A percentile compares a stretch with the other conserved stretches of the same genome.
Evolutionary conservation across 2,113 vertebrate genomes (phyloP).

Genomic region (Tragelaphus scriptus): DNA sequence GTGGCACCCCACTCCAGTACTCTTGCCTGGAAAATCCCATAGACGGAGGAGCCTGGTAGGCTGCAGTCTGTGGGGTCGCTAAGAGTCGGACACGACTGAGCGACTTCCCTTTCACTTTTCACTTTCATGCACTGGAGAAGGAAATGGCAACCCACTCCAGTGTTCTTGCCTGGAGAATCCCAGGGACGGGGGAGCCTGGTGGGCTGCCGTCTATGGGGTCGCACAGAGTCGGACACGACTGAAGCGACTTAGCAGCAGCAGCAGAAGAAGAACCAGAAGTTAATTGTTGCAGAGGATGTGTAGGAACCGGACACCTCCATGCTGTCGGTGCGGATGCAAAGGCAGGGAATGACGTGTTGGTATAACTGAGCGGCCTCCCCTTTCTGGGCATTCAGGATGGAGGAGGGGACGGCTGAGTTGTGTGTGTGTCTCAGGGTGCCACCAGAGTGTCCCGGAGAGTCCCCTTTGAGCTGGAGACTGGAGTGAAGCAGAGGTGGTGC

Average conservation of each 20-base stretch:
- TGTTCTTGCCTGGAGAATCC: too few relatives aligned
- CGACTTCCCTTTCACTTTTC: too few relatives aligned
- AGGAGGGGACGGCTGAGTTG: background rate
- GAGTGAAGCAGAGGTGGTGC: fast-evolving
- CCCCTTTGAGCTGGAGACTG: background rate
- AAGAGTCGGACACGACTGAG: too few relatives aligned
- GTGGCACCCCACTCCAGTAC: background rate
- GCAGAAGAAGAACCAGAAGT: background rate
- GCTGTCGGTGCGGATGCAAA: fast-evolving
- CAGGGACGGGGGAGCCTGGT: too few relatives aligned
- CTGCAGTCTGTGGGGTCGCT: too few relatives aligned
- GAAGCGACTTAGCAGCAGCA: too few relatives aligned
- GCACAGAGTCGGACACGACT: too few relatives aligned
- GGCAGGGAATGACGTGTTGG: background rate
- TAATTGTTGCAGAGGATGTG: background rate
- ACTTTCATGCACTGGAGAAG: too few relatives aligned
- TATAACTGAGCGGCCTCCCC: background rate
- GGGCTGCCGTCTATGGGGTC: too few relatives aligned
- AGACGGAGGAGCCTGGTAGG: too few relatives aligned
- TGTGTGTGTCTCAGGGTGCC: background rate
- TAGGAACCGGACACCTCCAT: fast-evolving
- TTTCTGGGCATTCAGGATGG: background rate
- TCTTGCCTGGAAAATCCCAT: too few relatives aligned
- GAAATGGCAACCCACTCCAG: too few relatives aligned
- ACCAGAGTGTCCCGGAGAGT: background rate